Evolutionary conservation across 2,888 invertebrate species (phyloP), one percentile per base, ranked within the genome.

Genomic region (Cenopis cana): DNA sequence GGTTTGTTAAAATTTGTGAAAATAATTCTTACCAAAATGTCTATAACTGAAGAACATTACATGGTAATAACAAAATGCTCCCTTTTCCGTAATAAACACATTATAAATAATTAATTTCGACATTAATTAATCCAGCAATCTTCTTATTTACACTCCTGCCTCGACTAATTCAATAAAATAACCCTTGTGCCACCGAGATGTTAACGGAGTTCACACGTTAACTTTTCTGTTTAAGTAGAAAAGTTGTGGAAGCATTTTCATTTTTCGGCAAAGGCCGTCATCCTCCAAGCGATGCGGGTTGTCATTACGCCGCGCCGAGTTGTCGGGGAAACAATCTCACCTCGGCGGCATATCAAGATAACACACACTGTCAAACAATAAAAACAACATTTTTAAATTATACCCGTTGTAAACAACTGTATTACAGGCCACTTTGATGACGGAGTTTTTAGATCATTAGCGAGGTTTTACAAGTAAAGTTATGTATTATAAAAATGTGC

Each of bases 241-340:
- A 90, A 90, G 88, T 90, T 90, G 82, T 79, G 78, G 82, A 85
- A 85, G 86, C 85, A 87, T 90, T 89, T 90, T 90, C 88, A 90
- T 90, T 85, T 88, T 81, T 79, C 81, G 81, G 82, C 82, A 82
- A 80, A 82, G 82, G 74, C 72, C 75, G 76, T 64, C 65, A 60
- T 76, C 81, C 78, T 77, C 78, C 76, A 77, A 33, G 76, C 76
- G 73, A 74, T 78, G 78, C 77, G 78, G 78, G 83, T 82, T 84
- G 85, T 86, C 87, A 89, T 89, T 88, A 87, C 81, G 82, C 81
- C 81, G 82, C 81, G 80, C 81, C 81, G 78, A 80, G 79, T 79
- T 80, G 79, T 78, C 80, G 79, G 79, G 78, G 80, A 82, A 82
- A 85, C 84, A 82, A 84, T 82, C 81, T 82, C 80, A 81, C 73